Evolutionary conservation across 2,888 invertebrate species (phyloP).

Genomic region (Drosophila acutilabella): DNA sequence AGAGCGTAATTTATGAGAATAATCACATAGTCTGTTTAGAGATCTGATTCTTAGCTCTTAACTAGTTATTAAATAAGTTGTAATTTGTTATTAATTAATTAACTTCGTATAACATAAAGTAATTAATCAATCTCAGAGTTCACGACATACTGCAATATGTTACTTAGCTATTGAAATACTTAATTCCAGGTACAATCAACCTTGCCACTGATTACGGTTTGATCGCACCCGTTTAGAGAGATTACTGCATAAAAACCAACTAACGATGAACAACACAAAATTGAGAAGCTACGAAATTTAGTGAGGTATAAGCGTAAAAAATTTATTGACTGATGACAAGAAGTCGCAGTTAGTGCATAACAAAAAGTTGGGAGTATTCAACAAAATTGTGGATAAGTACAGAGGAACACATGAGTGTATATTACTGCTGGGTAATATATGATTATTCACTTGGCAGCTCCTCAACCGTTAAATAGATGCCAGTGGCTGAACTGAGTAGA

Average conservation of each 20-base stretch:
- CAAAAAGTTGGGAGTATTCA: neutral
- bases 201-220: neutral
- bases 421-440: neutral
- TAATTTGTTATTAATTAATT: too few species aligned
- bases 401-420: neutral
- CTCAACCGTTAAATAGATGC: conserved; percentile 60
- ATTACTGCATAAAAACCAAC: too few species aligned
- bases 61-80: too few species aligned
- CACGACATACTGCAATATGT: neutral
- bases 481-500: conserved; percentile 43
- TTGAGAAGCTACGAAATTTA: too few species aligned
- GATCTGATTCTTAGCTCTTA: too few species aligned
- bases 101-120: too few species aligned
- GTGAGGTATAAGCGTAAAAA: too few species aligned
- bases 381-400: conserved; percentile 15
- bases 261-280: too few species aligned
- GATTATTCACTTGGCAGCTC: conserved; percentile 25
- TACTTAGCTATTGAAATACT: neutral
- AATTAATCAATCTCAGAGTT: neutral
- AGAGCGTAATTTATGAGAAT: too few species aligned
- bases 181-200: neutral
- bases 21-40: too few species aligned
- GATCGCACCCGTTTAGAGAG: neutral
- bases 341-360: neutral
- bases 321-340: neutral